Evolutionary conservation across 2,113 vertebrate genomes (phyloP).

Genomic region (Eonycteris spelaea): DNA sequence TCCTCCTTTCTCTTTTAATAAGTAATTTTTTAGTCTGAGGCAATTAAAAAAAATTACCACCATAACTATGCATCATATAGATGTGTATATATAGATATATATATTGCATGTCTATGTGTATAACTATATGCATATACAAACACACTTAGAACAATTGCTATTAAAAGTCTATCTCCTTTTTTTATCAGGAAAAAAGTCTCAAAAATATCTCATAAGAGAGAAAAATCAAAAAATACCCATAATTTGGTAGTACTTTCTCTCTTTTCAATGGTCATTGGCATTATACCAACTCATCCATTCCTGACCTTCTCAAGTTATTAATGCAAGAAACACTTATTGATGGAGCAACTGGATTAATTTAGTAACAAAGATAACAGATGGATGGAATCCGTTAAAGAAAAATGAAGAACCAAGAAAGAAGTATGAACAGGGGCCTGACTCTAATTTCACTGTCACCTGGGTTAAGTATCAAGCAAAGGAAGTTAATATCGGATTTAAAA

Average conservation of each 20-base stretch:
- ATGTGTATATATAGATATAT: neutral
- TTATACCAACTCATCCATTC: neutral
- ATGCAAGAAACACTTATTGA: neutral
- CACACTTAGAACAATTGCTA: neutral
- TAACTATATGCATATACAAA: neutral
- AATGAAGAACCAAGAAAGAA: constrained; percentile 21
- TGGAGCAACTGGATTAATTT: constrained; percentile 17
- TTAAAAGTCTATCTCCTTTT: neutral
- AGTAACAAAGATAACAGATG: constrained; percentile 57
- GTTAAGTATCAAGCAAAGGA: neutral
- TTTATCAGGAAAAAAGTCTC: neutral
- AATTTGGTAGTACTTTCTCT: neutral
- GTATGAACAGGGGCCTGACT: neutral
- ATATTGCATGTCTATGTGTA: neutral
- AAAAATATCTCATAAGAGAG: neutral
- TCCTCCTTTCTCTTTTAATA: neutral
- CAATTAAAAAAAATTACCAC: neutral
- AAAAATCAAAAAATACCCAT: neutral
- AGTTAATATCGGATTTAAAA: neutral
- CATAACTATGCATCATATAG: neutral
- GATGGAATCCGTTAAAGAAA: constrained; percentile 13
- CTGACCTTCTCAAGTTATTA: neutral
- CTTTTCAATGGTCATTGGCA: neutral
- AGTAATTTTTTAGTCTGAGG: neutral
- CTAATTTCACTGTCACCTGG: neutral